phyloP scores from a whole-genome alignment of 2,113 vertebrate genomes.

The Neopipo cinnamomea region DNA sequence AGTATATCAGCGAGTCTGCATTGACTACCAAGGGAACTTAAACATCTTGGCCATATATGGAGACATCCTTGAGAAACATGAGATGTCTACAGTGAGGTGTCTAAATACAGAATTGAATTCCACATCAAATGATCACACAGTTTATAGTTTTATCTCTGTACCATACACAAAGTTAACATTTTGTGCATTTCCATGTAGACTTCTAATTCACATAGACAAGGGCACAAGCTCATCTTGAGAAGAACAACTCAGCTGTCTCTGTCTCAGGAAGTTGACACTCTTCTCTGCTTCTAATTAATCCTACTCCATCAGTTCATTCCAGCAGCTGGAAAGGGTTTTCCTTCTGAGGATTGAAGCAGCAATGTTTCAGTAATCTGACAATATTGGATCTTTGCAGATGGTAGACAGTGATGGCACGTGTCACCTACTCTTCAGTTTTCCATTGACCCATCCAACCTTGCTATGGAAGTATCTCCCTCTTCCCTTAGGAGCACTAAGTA shows the following conservation, averaged over 20 bases:
- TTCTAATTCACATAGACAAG: neutral
- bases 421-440: neutral
- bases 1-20: neutral
- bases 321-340: constrained; percentile 33
- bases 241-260: neutral
- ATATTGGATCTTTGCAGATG: neutral
- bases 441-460: neutral
- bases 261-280: neutral
- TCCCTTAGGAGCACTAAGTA: neutral
- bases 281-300: constrained; percentile 25
- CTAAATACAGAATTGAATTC: neutral
- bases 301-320: neutral
- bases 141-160: neutral
- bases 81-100: neutral
- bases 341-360: neutral
- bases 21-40: neutral
- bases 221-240: neutral
- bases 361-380: neutral
- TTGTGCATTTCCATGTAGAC: neutral
- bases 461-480: neutral
- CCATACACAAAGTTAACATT: neutral
- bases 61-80: neutral
- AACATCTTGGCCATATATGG: neutral
- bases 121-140: neutral
- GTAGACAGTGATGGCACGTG: neutral